These are phyloP conservation scores for Numenius phaeopus DNA, from an alignment of 2,797 vertebrate genomes.

Conservation along the genomic window DNA sequence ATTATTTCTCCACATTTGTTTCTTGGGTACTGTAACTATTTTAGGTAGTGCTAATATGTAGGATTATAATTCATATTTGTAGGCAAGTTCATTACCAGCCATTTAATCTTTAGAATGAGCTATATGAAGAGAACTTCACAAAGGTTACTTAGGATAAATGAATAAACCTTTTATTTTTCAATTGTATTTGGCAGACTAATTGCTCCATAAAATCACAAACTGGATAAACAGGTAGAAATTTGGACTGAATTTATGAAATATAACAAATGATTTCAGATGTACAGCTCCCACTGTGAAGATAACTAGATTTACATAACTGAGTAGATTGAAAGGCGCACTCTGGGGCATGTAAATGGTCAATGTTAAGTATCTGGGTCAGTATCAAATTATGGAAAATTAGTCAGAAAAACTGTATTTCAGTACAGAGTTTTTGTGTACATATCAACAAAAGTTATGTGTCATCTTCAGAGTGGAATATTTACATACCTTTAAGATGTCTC, in stretches of 20 bases:
- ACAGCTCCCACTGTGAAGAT: neutral
- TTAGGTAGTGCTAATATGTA: neutral
- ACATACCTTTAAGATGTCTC: neutral
- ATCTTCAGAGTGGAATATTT: neutral
- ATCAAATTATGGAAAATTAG: neutral
- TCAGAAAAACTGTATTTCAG: neutral
- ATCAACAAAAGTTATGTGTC: neutral
- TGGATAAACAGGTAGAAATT: neutral
- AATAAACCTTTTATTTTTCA: neutral
- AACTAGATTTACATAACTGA: neutral
- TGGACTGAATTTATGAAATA: neutral
- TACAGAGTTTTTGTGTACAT: neutral
- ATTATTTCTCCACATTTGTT: neutral
- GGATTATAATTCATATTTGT: neutral
- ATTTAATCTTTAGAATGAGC: neutral
- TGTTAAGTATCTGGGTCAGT: neutral
- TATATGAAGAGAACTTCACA: neutral
- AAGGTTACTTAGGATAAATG: neutral
- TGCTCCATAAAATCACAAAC: neutral
- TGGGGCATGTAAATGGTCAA: neutral
- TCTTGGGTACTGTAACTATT: neutral
- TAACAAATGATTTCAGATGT: neutral
- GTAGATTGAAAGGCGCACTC: neutral
- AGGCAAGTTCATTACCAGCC: neutral
- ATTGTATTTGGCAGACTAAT: neutral